Conservation (phyloP, 2,797 vertebrate genomes). For the Coilia nasus region DNA sequence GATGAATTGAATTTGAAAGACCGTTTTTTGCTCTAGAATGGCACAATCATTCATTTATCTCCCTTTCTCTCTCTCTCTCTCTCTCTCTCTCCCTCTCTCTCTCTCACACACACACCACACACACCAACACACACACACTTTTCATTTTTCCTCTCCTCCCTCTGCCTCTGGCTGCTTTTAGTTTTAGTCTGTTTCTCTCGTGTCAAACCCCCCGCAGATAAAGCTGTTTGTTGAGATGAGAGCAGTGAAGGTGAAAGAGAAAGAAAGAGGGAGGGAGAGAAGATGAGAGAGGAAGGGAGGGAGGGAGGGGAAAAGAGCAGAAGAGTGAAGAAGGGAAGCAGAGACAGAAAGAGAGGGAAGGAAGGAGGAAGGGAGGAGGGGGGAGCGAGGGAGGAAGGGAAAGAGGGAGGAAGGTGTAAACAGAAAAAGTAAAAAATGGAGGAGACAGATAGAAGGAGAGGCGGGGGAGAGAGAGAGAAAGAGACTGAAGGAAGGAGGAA, state of each 20-base stretch:
- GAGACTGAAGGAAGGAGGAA: too few relatives aligned
- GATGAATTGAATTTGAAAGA: constrained; percentile 1
- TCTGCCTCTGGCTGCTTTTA: constrained; percentile 5
- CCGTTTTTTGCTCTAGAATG: not conserved
- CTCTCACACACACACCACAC: not conserved
- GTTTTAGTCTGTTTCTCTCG: not conserved
- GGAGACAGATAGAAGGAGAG: too few relatives aligned
- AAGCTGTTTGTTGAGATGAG: not conserved
- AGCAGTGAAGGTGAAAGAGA: constrained; percentile 2
- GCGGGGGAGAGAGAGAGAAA: too few relatives aligned
- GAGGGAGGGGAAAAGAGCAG: not conserved
- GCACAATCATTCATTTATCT: not conserved
- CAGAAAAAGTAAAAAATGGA: too few relatives aligned
- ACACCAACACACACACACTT: not conserved
- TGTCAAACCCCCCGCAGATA: not conserved
- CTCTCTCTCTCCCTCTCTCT: not conserved
- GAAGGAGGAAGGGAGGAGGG: not conserved
- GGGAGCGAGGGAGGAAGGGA: not conserved
- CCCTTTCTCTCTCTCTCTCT: not conserved
- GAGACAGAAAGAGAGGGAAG: not conserved
- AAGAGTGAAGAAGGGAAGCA: too few relatives aligned
- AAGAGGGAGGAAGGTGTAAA: not conserved
- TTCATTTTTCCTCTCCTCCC: not conserved
- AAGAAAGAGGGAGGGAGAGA: not conserved
- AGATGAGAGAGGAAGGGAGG: not conserved